These are phyloP conservation scores for Psittacara wagleri DNA, from an alignment of 2,113 vertebrate genomes.

Conservation along the genomic window DNA sequence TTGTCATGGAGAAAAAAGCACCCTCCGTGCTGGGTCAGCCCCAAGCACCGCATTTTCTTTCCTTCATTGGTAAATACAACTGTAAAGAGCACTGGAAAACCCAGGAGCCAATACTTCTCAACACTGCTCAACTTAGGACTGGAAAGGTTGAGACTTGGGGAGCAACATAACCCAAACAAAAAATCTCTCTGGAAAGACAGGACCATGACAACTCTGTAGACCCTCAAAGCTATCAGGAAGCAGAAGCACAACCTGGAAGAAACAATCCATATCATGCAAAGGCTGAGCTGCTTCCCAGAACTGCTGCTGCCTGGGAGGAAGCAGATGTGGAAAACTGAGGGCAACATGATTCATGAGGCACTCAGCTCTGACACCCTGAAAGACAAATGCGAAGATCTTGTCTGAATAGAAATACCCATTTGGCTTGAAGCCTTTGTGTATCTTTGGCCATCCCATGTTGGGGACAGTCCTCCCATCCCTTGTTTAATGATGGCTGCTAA, in stretches of 20 bases:
- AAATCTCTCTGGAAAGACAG: neutral
- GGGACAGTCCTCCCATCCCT: neutral
- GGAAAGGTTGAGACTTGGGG: neutral
- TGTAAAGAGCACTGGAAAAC: neutral
- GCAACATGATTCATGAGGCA: neutral
- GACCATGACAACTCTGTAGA: neutral
- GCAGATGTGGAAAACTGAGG: neutral
- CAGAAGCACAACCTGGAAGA: neutral
- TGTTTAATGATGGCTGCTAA: neutral
- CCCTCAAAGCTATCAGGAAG: neutral
- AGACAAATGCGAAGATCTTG: neutral
- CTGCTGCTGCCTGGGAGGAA: neutral
- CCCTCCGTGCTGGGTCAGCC: neutral
- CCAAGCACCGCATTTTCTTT: neutral
- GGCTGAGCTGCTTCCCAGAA: neutral
- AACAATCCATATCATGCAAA: neutral
- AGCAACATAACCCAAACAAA: neutral
- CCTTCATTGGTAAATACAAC: neutral
- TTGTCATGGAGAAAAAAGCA: conserved; percentile 19
- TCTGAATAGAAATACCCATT: neutral
- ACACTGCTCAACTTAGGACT: neutral
- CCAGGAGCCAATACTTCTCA: neutral
- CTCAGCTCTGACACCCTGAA: neutral
- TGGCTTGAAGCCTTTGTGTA: neutral
- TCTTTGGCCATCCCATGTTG: neutral